Base-by-base conservation (phyloP, 1,140 invertebrate genomes). In the Macrobrachium rosenbergii region DNA sequence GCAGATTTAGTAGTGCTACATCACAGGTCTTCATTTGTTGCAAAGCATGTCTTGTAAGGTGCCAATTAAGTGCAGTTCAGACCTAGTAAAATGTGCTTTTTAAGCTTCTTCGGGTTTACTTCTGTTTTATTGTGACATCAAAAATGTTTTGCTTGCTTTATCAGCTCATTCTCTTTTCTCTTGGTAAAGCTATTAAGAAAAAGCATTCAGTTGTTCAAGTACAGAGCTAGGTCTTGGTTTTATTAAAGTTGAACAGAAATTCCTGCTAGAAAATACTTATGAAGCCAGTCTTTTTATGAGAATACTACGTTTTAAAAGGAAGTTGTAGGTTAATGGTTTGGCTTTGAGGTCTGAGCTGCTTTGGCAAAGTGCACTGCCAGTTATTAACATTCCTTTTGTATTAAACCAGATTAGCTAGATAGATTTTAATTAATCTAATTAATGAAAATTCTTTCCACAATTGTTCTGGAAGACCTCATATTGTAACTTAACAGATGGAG, bases 61-160 rank as follows among this genome's bases (percentile, higher is more conserved):
- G 79, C 79, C 62, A 67, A 63, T 6, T n/a, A 67, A 23, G 62
- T 67, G 79, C 79, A 81, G 79, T 63, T 81, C 79, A 67, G 79
- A 81, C 43, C 79, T 43, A 19, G 28, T 64, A 45, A 81, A 63
- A 37, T n/a, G n/a, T 45, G 21, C n/a, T 80, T 37, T 23, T 60
- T 59, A 58, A 28, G 58, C 60, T 62, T 80, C 12, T 43, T 16
- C 10, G n/a, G n/a, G 19, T 14, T 80, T 28, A n/a, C 5, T 60
- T 63, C 19, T n/a, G 28, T 67, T 64, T 67, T 63, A 60, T 67
- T 17, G 19, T 14, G 21, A 45, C 75, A 58, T 77, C 16, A 16
- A 45, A 52, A 12, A 52, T 12, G 52, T 52, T 52, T 12, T 52
- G 52, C 52, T 52, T 52, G 7, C 7, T 52, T 52, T 52, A 52